These are phyloP conservation scores for Trididemnum miniatum DNA, from an alignment of 23 tunicate species.

Conservation along the genomic window DNA sequence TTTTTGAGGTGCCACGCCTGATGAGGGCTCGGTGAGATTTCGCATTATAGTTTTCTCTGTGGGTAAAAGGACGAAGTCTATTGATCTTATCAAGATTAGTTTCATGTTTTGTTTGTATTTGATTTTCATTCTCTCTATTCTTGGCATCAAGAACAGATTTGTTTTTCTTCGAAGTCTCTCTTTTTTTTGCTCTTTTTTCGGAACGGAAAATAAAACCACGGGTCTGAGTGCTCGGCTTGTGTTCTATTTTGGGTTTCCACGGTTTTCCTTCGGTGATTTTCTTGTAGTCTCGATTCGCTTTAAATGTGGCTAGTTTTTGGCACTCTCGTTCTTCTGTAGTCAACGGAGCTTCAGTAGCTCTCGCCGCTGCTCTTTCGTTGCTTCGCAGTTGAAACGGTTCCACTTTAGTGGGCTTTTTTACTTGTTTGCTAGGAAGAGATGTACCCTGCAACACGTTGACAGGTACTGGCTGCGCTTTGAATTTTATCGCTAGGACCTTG, in stretches of 20 bases:
- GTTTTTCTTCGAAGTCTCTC: slow-evolving; percentile 1
- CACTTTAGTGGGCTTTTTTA: slow-evolving; percentile 31
- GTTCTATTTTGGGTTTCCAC: slow-evolving; percentile 29
- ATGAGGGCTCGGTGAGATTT: too few relatives aligned
- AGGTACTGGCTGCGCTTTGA: slow-evolving; percentile 43
- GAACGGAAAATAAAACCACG: slow-evolving; percentile 24
- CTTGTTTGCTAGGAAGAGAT: slow-evolving; percentile 42
- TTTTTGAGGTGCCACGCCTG: too few relatives aligned
- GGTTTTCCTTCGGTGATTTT: slow-evolving; percentile 45
- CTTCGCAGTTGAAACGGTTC: slow-evolving; percentile 46
- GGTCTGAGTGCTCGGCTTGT: slow-evolving; percentile 14
- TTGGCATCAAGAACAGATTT: too few relatives aligned
- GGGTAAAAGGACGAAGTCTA: too few relatives aligned
- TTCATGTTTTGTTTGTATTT: too few relatives aligned
- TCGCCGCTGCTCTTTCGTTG: slow-evolving; percentile 30
- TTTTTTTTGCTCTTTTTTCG: slow-evolving; percentile 34
- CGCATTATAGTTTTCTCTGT: too few relatives aligned
- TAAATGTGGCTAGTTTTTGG: background rate
- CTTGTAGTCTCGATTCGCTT: slow-evolving; percentile 34
- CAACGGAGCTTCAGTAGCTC: background rate
- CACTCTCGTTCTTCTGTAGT: background rate
- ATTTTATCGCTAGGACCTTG: background rate
- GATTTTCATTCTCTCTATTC: too few relatives aligned
- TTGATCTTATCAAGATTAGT: too few relatives aligned
- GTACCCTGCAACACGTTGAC: background rate